A percentile compares a stretch with the other conserved stretches of the same genome.
phyloP scores from a whole-genome alignment of 2,797 vertebrate genomes.

The Geotrypetes seraphini region DNA sequence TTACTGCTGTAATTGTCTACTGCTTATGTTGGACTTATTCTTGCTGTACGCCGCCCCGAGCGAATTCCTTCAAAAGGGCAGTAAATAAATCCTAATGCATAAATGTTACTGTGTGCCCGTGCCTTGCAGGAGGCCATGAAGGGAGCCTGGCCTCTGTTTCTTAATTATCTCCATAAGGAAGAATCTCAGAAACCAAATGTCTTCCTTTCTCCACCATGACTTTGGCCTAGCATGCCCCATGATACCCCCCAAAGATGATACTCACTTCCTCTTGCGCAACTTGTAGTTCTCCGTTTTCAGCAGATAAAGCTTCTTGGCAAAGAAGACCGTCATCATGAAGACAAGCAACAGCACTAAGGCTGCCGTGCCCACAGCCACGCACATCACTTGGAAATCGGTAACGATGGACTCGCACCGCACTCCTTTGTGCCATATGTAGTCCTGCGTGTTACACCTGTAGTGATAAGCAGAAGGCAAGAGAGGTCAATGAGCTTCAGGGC shows the following conservation, averaged over 20 bases:
- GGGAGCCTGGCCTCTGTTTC: no score
- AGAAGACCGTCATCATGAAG: constrained; percentile 95
- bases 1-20: no score
- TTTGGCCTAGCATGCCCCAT: neutral
- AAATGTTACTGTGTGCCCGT: no score
- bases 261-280: constrained; percentile 89
- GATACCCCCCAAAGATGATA: neutral
- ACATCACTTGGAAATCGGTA: constrained; percentile 96
- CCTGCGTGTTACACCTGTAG: constrained; percentile 85
- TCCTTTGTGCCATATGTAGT: constrained; percentile 95
- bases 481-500: no score
- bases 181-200: no score
- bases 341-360: constrained; percentile 84
- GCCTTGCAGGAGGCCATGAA: no score
- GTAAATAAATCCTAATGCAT: no score
- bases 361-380: constrained; percentile 78
- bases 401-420: constrained; percentile 84
- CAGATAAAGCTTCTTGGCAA: constrained; percentile 92
- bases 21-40: no score
- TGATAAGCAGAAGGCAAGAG: neutral
- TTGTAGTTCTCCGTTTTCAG: constrained; percentile 93
- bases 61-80: no score
- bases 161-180: no score
- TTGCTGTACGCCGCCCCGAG: no score
- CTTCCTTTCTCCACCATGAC: no score